A percentile compares a stretch with the other conserved stretches of the same genome.
phyloP scores from a whole-genome alignment of 23 tunicate species.

The Diplosoma virens region DNA sequence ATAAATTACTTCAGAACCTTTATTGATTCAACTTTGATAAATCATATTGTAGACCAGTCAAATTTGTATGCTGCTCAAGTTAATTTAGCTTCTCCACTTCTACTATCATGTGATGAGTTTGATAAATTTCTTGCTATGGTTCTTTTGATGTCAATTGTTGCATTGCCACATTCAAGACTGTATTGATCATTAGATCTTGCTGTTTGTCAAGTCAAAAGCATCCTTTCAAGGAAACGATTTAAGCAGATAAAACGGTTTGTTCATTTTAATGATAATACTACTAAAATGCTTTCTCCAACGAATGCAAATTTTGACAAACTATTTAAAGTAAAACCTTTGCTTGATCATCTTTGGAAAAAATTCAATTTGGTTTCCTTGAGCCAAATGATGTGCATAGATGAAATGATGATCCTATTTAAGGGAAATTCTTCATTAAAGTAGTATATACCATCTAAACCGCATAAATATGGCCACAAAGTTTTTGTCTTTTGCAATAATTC shows the following conservation, averaged over 20 bases:
- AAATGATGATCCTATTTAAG: conserved; percentile 22
- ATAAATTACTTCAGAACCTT: conserved; percentile 4
- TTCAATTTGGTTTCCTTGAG: neutral
- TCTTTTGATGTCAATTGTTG: neutral
- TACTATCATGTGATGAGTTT: neutral
- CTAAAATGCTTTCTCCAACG: neutral
- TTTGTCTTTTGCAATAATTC: conserved; percentile 14
- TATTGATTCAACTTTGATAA: neutral
- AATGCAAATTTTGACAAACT: conserved; percentile 12
- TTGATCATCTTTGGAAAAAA: conserved; percentile 1
- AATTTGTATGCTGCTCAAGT: conserved; percentile 13
- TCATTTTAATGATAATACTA: conserved; percentile 1
- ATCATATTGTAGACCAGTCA: conserved; percentile 13
- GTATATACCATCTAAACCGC: conserved; percentile 14
- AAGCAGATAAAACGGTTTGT: conserved; percentile 4
- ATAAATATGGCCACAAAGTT: conserved; percentile 6
- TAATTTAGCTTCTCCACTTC: neutral
- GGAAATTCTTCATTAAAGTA: conserved; percentile 14
- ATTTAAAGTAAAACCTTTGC: conserved; percentile 17
- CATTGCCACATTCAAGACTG: neutral
- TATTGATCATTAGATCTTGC: conserved; percentile 3
- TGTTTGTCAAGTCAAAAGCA: neutral
- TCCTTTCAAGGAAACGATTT: conserved; percentile 11
- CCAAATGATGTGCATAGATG: conserved; percentile 15
- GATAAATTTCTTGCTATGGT: conserved; percentile 2